These are phyloP conservation scores for Siniperca chuatsi DNA, from an alignment of 2,113 vertebrate genomes.

Conservation along the genomic window DNA sequence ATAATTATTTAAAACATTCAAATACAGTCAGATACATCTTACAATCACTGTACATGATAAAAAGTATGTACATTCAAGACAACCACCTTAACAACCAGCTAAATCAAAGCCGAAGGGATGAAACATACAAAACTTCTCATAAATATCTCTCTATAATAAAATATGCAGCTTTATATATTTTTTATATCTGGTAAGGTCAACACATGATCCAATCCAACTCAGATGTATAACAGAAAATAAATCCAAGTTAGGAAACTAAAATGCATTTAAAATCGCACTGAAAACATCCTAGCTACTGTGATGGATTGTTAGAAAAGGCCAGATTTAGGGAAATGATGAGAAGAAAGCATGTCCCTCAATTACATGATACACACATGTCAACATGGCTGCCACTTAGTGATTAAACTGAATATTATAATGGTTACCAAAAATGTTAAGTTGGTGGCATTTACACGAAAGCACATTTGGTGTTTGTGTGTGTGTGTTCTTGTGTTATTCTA, in stretches of 20 bases:
- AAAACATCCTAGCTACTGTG: slow-evolving; percentile 7
- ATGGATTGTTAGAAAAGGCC: slow-evolving; percentile 47
- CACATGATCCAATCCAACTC: slow-evolving; percentile 41
- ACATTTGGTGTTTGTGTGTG: slow-evolving; percentile 51
- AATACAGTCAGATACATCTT: slow-evolving; percentile 60
- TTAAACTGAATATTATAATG: slow-evolving; percentile 57
- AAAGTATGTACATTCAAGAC: slow-evolving; percentile 69
- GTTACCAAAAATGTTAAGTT: slow-evolving; percentile 55
- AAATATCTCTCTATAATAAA: slow-evolving; percentile 79
- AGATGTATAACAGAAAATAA: slow-evolving; percentile 63
- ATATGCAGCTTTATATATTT: slow-evolving; percentile 71
- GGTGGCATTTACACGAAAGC: slow-evolving; percentile 64
- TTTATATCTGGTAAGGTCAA: slow-evolving; percentile 30
- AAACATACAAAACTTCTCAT: slow-evolving; percentile 68
- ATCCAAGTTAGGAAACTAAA: slow-evolving; percentile 65
- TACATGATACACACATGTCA: slow-evolving; percentile 54
- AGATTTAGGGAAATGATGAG: slow-evolving; percentile 28
- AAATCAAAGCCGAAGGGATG: slow-evolving; percentile 33
- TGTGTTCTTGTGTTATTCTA: slow-evolving; percentile 58
- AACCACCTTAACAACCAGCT: slow-evolving; percentile 41
- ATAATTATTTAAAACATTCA: slow-evolving; percentile 72
- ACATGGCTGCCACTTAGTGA: slow-evolving; percentile 77
- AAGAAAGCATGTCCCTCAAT: slow-evolving; percentile 65
- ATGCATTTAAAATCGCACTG: slow-evolving; percentile 51
- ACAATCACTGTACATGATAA: slow-evolving; percentile 70